A percentile compares a stretch with the other conserved stretches of the same genome.
Conservation (phyloP, 2,888 invertebrate genomes). For the Pterostichus madidus region DNA sequence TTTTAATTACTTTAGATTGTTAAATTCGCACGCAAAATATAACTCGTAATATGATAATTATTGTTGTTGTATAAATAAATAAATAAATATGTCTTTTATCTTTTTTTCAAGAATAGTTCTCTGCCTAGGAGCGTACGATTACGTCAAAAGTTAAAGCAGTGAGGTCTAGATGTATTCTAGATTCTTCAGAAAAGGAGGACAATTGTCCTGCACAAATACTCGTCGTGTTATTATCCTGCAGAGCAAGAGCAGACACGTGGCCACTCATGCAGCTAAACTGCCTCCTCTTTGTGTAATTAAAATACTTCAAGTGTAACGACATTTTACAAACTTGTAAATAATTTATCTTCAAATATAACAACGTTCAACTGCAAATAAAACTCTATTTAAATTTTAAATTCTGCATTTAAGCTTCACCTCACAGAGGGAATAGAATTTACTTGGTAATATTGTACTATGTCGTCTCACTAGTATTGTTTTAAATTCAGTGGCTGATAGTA, state of each 20-base stretch:
- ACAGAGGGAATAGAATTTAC: too few species aligned
- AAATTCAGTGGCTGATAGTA: too few species aligned
- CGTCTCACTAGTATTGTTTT: too few species aligned
- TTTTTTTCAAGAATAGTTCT: too few species aligned
- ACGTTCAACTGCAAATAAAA: neutral
- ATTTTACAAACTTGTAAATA: slow-evolving; percentile 13
- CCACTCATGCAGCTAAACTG: slow-evolving; percentile 2
- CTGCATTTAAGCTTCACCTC: neutral
- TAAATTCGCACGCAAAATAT: too few species aligned
- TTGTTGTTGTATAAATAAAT: too few species aligned
- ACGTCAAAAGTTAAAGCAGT: neutral
- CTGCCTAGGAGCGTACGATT: too few species aligned
- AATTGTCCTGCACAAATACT: neutral
- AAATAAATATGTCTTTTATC: too few species aligned
- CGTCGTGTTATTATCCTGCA: too few species aligned
- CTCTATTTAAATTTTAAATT: slow-evolving; percentile 26
- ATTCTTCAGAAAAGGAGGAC: neutral
- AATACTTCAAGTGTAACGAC: neutral
- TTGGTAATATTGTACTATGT: too few species aligned
- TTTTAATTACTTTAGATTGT: too few species aligned
- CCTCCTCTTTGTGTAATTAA: slow-evolving; percentile 14
- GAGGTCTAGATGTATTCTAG: neutral
- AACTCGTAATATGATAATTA: too few species aligned
- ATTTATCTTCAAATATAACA: slow-evolving; percentile 2
- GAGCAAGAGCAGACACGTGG: neutral